Base-by-base conservation (phyloP, 2,113 vertebrate species). In the Crotalus horridus region DNA sequence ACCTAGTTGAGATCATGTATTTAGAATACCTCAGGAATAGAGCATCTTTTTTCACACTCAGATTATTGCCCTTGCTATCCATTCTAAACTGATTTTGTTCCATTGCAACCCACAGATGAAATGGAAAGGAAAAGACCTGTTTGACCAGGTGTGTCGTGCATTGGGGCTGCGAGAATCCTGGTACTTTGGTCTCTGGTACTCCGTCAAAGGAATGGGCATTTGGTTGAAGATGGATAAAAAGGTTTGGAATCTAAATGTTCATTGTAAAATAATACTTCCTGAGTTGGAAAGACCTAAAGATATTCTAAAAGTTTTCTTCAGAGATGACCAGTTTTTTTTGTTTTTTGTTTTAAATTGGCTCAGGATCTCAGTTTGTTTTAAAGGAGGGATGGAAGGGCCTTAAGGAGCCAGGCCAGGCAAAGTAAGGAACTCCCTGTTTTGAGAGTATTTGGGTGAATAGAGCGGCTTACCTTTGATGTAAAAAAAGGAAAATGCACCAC, bases 41-140 rank as follows among this genome's bases (percentile, higher is more conserved):
- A n/a, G 23, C 11, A 29, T 64, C 20, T 24, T 87, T 90, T 48
- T 87, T 13, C 61, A 46, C 64, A 10, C 6, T 15, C 33, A 10
- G 29, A 24, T 51, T 51, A 9, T 9, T 39, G 6, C 46, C 33
- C 2, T 24, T 26, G 4, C 24, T 26, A 12, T 58, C 0, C 12
- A 10, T 55, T 85, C 7, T 8, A 4, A 0, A 43, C 59, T 89
- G 23, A 59, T 85, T 87, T 53, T 26, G 6, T 93, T 81, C 90
- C 85, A 26, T 93, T 93, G 24, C 86, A 54, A 94, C 81, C 90
- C 95, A 43, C 91, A 99, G 99, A 98, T 99, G 85, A 98, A 99
- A 94, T 99, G 99, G 99, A 99, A 99, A 95, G 99, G 99, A 20
- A 99, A 99, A 95, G 98, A 99, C 89, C 96, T 99, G 92, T 99